Conservation (phyloP, 2,113 vertebrate species). For the Calidris pugnax region DNA sequence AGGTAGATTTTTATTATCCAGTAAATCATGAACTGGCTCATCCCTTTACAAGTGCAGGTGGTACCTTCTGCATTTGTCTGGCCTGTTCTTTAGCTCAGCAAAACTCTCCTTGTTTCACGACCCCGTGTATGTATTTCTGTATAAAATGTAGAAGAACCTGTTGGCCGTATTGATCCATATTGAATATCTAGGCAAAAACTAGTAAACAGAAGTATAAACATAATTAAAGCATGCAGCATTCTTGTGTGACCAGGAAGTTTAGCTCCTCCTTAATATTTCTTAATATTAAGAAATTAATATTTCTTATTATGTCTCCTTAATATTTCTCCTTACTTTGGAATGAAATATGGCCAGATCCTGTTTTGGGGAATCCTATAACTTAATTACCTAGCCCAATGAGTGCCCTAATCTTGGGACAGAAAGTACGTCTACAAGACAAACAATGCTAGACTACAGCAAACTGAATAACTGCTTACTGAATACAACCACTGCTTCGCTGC, state of each 20-base stretch:
- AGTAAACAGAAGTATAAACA: neutral
- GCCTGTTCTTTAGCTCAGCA: neutral
- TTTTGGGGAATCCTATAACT: rapidly evolving
- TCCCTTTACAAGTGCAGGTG: neutral
- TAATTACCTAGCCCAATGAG: neutral
- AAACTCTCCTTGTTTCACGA: neutral
- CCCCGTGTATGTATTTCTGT: neutral
- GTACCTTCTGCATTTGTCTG: neutral
- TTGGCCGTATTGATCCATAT: neutral
- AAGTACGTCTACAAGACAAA: neutral
- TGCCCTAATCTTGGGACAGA: neutral
- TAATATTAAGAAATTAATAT: too few relatives aligned
- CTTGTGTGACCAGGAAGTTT: neutral
- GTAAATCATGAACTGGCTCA: neutral
- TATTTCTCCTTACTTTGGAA: neutral
- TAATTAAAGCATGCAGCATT: neutral
- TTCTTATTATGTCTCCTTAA: neutral
- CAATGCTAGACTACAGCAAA: neutral
- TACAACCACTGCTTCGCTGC: neutral
- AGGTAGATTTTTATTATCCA: neutral
- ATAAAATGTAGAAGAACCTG: neutral
- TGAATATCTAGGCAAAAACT: neutral
- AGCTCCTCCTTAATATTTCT: neutral
- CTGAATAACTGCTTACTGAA: neutral
- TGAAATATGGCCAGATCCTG: neutral